Evolutionary conservation across 1,140 invertebrate species (phyloP).

Genomic region (Heterodera schachtii): DNA sequence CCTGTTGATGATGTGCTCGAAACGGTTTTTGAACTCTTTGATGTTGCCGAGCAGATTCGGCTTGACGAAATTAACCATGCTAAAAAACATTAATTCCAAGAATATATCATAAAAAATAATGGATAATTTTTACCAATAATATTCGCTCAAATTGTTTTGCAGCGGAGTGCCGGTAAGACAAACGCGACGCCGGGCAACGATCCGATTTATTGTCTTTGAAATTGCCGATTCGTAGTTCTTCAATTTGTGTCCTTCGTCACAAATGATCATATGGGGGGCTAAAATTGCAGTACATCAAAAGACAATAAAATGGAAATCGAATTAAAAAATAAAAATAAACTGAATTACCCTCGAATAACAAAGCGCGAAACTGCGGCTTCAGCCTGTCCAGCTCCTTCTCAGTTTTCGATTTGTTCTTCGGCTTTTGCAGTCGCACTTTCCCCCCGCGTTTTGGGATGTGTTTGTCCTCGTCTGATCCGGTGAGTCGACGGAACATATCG

Average conservation of each 20-base stretch:
- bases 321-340: too few species aligned
- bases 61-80: conserved; percentile 70
- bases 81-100: not conserved
- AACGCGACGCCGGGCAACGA: conserved; percentile 66
- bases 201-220: conserved; percentile 66
- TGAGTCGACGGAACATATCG: conserved; percentile 84
- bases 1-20: conserved; percentile 76
- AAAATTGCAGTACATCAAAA: conserved; percentile 19
- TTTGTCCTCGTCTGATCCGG: conserved; percentile 52
- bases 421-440: conserved; percentile 20
- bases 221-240: conserved; percentile 68
- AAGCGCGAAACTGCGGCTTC: conserved; percentile 71
- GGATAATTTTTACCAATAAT: conserved; percentile 62
- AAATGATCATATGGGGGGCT: conserved; percentile 69
- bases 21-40: conserved; percentile 73
- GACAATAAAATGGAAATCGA: too few species aligned
- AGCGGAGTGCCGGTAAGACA: conserved; percentile 69
- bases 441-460: conserved; percentile 26
- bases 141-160: conserved; percentile 70
- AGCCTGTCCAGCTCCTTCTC: conserved; percentile 70
- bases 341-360: conserved; percentile 75
- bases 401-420: conserved; percentile 69
- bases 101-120: not conserved
- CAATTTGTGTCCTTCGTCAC: conserved; percentile 69
- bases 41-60: conserved; percentile 68